Evolutionary conservation across 2,113 vertebrate genomes (phyloP), one percentile per base, ranked within the genome.

Genomic region (Rynchops niger): DNA sequence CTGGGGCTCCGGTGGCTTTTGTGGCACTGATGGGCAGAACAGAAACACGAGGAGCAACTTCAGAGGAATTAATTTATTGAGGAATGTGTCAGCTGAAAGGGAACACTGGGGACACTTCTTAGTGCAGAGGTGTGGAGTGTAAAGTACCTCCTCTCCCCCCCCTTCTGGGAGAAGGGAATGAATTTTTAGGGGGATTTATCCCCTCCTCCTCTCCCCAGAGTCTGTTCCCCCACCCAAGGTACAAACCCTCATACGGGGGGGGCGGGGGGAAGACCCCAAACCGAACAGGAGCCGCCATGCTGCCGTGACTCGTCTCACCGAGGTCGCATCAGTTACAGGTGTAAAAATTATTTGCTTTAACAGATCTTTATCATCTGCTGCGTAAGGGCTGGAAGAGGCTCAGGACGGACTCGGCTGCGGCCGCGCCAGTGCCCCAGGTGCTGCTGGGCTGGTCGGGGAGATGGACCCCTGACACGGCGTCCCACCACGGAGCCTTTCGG

Each of bases 391-490:
- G 49, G 52, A 67, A 23, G 32, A 62, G 27, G 40, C 62, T 50
- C 67, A 6, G 5, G 13, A 76, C 50, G 12, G 20, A 27, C 53
- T 34, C 12, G 0, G 36, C 73, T 63, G 3, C 26, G 7, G 71
- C 27, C 8, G 18, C 63, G 25, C 21, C 40, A 0, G 1, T 38
- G 61, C 12, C 42, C 49, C 6, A 5, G 55, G 6, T 21, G 55
- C 36, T 58, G 79, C 73, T 18, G 79, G 34, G 53, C 12, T 52
- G 0, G 0, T 12, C 9, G 30, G 43, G 56, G 63, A 53, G 45
- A 10, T 3, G 3, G 19, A 47, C 27, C 40, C 67, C 47, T 10
- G 9, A 32, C 9, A 0, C 18, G 34, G 15, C 1, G 0, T 38
- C 73, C 43, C 72, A 14, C 11, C n/a, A 6, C 59, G 32, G 59